Evolutionary conservation across 2,797 vertebrate species (phyloP).

Genomic region (Sebastiscus tertius): DNA sequence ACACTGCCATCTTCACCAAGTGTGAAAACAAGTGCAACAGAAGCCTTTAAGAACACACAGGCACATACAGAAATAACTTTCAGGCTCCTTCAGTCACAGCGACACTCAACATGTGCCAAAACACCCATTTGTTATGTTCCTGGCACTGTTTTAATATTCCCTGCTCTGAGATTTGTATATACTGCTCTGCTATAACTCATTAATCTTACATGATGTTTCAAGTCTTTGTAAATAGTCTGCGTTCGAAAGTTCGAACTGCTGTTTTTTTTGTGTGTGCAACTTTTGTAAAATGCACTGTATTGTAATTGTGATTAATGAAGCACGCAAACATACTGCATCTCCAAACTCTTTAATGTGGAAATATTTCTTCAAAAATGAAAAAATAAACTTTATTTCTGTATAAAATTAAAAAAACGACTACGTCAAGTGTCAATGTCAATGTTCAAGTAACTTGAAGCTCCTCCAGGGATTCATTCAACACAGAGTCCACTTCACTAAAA

Average conservation of each 20-base stretch:
- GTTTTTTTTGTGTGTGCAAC: conserved; percentile 24
- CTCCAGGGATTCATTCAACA: conserved; percentile 60
- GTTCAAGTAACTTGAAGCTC: conserved; percentile 35
- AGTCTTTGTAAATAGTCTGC: conserved; percentile 74
- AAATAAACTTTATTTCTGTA: conserved; percentile 70
- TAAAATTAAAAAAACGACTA: conserved; percentile 28
- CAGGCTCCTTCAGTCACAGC: conserved; percentile 22
- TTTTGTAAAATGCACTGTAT: conserved; percentile 57
- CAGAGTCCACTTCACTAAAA: conserved; percentile 76
- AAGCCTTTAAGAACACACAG: conserved; percentile 14
- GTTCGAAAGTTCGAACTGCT: conserved; percentile 27
- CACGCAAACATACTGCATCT: conserved; percentile 34
- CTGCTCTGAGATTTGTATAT: conserved; percentile 70
- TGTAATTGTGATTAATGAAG: conserved; percentile 47
- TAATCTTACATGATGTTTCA: conserved; percentile 45
- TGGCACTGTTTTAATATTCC: conserved; percentile 58
- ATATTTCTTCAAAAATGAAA: conserved; percentile 44
- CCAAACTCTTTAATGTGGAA: conserved; percentile 63
- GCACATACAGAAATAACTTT: conserved; percentile 26
- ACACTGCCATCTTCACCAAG: conserved; percentile 11
- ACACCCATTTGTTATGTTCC: conserved; percentile 41
- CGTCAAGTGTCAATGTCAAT: not conserved
- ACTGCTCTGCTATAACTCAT: conserved; percentile 48
- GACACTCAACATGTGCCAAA: conserved; percentile 50
- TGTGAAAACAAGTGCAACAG: conserved; percentile 30